Conservation (phyloP, 30 jellyfish, hydroid and myxozoan genomes). For the Aurelia sp. region DNA sequence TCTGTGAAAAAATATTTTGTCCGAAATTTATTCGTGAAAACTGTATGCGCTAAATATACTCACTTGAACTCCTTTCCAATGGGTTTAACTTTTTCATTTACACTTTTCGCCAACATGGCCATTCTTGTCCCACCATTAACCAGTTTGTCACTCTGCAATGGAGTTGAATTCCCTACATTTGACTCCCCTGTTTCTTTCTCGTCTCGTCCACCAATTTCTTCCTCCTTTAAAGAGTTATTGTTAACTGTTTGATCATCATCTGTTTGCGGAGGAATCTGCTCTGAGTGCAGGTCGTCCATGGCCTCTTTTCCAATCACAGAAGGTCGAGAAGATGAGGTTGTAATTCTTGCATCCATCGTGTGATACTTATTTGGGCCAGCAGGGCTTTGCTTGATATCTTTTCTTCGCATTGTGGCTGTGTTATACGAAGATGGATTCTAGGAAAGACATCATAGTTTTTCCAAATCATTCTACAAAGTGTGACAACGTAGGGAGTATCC, state of each 20-base stretch:
- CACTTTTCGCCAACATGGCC: background rate
- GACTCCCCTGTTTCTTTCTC: constrained; percentile 1
- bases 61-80: background rate
- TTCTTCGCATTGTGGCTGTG: constrained; percentile 63
- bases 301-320: constrained; percentile 37
- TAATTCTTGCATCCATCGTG: constrained; percentile 31
- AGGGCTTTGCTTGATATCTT: background rate
- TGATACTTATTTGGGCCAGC: constrained; percentile 1
- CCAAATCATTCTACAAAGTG: too few species aligned
- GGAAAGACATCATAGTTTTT: too few species aligned
- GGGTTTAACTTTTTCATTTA: background rate
- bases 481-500: too few species aligned
- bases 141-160: too few species aligned
- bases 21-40: too few species aligned
- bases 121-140: background rate
- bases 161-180: background rate
- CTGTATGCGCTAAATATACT: background rate
- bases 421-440: constrained; percentile 67
- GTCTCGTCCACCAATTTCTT: background rate
- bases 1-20: too few species aligned
- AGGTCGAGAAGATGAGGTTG: constrained; percentile 24
- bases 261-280: background rate
- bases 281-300: background rate
- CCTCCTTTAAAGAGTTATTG: background rate
- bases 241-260: too few species aligned